Conservation (phyloP, 1,140 invertebrate species). For the Drosophila orena region DNA sequence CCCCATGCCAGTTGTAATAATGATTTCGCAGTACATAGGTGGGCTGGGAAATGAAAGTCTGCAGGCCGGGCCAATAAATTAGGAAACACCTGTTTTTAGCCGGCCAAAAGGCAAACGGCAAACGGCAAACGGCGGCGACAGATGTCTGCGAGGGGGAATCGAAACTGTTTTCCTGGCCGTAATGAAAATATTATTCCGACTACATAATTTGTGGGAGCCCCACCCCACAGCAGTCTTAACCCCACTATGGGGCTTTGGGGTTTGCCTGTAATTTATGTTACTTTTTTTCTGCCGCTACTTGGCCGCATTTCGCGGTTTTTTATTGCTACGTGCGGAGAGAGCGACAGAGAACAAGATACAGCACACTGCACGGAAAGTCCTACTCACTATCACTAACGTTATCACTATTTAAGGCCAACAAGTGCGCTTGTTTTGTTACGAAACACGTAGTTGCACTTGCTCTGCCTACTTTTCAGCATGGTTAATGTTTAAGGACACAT, state of each 20-base stretch:
- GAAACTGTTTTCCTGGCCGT: conserved; percentile 51
- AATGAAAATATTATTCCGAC: conserved; percentile 80
- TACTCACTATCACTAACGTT: no score
- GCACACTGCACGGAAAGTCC: conserved; percentile 13
- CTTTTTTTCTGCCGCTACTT: conserved; percentile 74
- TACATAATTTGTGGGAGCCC: conserved; percentile 60
- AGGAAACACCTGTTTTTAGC: conserved; percentile 77
- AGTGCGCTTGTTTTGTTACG: no score
- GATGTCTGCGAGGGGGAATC: conserved; percentile 49
- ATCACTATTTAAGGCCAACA: no score
- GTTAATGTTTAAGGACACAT: not conserved
- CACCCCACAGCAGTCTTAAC: conserved; percentile 5
- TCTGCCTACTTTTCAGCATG: not conserved
- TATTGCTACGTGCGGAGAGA: conserved; percentile 73
- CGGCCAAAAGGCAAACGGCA: conserved; percentile 23
- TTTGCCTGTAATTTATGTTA: conserved; percentile 73
- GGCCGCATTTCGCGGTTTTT: conserved; percentile 83
- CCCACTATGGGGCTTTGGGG: conserved; percentile 33
- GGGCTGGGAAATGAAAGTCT: not conserved
- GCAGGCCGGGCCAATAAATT: conserved; percentile 67
- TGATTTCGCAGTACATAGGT: conserved; percentile 42
- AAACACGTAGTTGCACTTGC: no score
- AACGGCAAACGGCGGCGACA: conserved; percentile 41
- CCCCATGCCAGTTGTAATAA: conserved; percentile 57
- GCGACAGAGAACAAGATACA: conserved; percentile 12